Base-by-base conservation (phyloP, 2,797 vertebrate species). In the Falco biarmicus region DNA sequence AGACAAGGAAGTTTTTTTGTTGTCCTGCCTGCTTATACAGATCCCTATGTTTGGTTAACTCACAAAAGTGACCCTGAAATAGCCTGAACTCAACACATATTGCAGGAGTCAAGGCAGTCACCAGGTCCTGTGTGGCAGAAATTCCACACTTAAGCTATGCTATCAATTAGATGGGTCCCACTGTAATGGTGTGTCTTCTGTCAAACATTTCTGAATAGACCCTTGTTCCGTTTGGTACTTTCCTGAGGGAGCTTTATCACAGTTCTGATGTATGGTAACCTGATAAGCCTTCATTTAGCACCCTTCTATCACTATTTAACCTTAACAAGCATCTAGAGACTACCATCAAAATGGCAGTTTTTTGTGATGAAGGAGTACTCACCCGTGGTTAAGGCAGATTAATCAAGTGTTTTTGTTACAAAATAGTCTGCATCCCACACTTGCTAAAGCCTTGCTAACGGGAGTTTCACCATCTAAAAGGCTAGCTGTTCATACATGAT, bases 261-360 rank as follows among this genome's bases (percentile, higher is more conserved):
- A 57, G 64, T 51, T 94, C 87, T 95, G 96, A 96, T 96, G 91
- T 91, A 96, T 5, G 41, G 93, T 91, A 93, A 97, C 93, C 87
- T 87, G 97, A 98, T 97, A 98, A 98, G 82, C 5, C 78, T 97
- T 96, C 96, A 96, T 97, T 98, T 98, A 98, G 80, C 84, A 89
- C 37, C 43, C 65, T 92, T 97, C 92, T 95, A 94, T 97, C 91
- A 91, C 73, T 81, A 26, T 85, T 96, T 95, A 96, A 95, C 91
- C 91, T 96, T 95, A 93, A 74, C 60, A 63, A 28, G 20, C 39
- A 47, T n/a, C 84, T 71, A 39, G 12, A 80, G 45, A 76, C 76
- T 85, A 69, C 47, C 32, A 39, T 89, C 71, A 60, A 87, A 96
- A 92, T 77, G 48, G 32, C 60, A 89, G 13, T 4, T 60, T 74